Percentiles rank a stretch among this genome's conserved stretches.
These are phyloP conservation scores for Pachyuromys duprasi DNA, from an alignment of 2,797 vertebrate genomes.

Conservation along the genomic window DNA sequence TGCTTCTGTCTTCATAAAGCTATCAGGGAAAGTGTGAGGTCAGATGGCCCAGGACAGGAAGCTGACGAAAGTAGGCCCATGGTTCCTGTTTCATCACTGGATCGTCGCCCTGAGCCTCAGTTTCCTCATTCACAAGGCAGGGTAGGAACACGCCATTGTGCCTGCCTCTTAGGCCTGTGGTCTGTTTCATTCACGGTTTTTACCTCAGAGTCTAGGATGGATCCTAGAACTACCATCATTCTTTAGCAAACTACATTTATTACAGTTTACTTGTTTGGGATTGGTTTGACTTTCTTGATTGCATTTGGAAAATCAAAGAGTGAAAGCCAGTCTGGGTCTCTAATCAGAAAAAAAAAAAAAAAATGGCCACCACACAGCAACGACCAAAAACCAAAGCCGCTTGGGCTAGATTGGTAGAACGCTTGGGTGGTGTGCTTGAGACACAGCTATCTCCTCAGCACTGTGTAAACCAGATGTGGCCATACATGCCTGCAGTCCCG, in stretches of 20 bases:
- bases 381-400: neutral
- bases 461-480: neutral
- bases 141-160: neutral
- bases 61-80: neutral
- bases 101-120: neutral
- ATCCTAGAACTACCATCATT: neutral
- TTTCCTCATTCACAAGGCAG: neutral
- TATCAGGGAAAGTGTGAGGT: neutral
- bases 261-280: neutral
- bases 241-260: slow-evolving; percentile 15
- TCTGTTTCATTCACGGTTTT: neutral
- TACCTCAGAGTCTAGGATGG: neutral
- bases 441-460: too few species aligned
- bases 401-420: neutral
- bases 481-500: neutral
- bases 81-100: neutral
- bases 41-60: too few species aligned
- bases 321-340: neutral
- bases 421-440: neutral
- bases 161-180: neutral
- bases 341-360: slow-evolving; percentile 18
- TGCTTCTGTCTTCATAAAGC: neutral
- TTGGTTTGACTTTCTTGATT: slow-evolving; percentile 24
- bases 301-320: neutral
- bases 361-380: neutral